phyloP scores from a whole-genome alignment of 2,888 invertebrate species.

The Coleophora flavipennella region DNA sequence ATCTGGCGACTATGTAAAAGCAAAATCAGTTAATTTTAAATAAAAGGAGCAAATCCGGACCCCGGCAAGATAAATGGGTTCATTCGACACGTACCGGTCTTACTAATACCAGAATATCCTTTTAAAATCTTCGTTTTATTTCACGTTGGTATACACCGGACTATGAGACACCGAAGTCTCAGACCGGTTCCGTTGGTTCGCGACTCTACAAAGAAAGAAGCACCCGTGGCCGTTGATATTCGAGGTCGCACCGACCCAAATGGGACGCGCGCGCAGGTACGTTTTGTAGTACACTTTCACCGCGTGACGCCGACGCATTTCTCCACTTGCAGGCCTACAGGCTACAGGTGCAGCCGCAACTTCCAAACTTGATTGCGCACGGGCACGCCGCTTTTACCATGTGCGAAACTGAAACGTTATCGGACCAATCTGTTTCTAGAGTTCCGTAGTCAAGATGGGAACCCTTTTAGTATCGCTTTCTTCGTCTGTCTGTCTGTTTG shows the following conservation, averaged over 20 bases:
- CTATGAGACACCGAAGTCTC: not conserved
- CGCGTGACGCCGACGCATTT: constrained; percentile 61
- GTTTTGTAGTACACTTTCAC: constrained; percentile 68
- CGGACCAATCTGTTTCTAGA: constrained; percentile 6
- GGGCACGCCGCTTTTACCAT: constrained; percentile 20
- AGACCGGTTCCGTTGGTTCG: constrained; percentile 27
- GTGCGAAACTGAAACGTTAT: constrained; percentile 21
- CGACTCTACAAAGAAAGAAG: constrained; percentile 42
- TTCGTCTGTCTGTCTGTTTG: too few species aligned
- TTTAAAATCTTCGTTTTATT: too few species aligned
- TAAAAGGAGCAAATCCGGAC: too few species aligned
- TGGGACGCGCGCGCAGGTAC: constrained; percentile 60
- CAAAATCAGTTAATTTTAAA: too few species aligned
- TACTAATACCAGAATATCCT: too few species aligned
- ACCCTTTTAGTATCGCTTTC: too few species aligned
- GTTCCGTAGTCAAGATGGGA: too few species aligned
- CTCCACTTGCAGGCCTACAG: constrained; percentile 33
- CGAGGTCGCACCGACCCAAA: constrained; percentile 62
- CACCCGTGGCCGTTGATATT: constrained; percentile 45
- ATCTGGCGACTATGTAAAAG: too few species aligned
- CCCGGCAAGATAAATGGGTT: too few species aligned
- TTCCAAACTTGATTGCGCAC: constrained; percentile 26
- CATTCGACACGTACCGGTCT: too few species aligned
- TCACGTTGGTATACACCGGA: too few species aligned
- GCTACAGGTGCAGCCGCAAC: constrained; percentile 27